Base-by-base conservation (phyloP, 1,140 invertebrate species). In the Bathynomus jamesi region DNA sequence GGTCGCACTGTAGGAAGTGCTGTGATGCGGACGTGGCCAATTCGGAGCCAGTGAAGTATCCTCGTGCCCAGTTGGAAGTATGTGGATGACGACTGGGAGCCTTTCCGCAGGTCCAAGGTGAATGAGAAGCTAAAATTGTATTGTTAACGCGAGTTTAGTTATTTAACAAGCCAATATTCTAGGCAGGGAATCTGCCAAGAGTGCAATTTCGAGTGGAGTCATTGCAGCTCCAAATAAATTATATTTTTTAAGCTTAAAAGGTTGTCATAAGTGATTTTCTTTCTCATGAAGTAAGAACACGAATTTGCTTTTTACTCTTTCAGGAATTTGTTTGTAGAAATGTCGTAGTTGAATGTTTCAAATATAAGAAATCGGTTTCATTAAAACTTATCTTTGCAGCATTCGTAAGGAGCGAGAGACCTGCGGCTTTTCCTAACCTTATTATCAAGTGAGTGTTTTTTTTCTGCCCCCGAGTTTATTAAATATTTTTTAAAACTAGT, bases 331-430 rank as follows among this genome's bases (percentile, higher is more conserved):
- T n/a, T n/a, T n/a, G n/a, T n/a, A n/a, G n/a, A n/a, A n/a, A n/a
- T n/a, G n/a, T n/a, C n/a, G n/a, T n/a, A n/a, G n/a, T n/a, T n/a
- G n/a, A n/a, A n/a, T n/a, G n/a, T n/a, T n/a, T n/a, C n/a, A n/a
- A n/a, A n/a, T n/a, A n/a, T n/a, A n/a, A n/a, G n/a, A n/a, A n/a
- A n/a, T n/a, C n/a, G n/a, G n/a, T n/a, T n/a, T n/a, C n/a, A n/a
- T n/a, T n/a, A n/a, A n/a, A n/a, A n/a, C 67, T 73, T 78, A 65
- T 64, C 62, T 69, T 77, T 71, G 27, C 78, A 89, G 94, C 94
- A 53, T 97, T 97, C 81, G 89, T 96, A 61, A 95, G 94, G 82
- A 92, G 93, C 83, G 91, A 95, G 71, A 83, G 88, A 74, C 90
- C 92, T 13, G 85, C 86, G 7, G 91, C 94, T 80, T 96, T 94